Evolutionary conservation across 37 sponge, comb jelly and placozoan species (phyloP).

Genomic region (Halisarca cf. caerulea): DNA sequence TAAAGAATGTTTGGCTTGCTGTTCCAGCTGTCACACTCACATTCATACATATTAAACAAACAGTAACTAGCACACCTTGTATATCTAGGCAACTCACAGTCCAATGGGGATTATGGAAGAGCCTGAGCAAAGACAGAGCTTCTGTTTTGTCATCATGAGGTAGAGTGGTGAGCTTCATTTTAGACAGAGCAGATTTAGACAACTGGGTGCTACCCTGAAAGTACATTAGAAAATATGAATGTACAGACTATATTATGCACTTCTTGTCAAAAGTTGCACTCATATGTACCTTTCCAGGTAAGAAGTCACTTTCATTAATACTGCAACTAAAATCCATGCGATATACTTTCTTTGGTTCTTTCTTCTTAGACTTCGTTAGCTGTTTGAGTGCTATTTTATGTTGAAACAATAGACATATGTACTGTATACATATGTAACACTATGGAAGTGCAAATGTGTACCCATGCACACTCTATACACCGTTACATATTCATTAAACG

Average conservation of each 20-base stretch:
- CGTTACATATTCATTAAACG: background rate
- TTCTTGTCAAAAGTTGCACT: background rate
- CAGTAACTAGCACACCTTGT: too few relatives aligned
- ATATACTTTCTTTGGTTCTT: constrained; percentile 3
- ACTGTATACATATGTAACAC: background rate
- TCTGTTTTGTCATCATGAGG: constrained; percentile 48
- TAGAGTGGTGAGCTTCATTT: constrained; percentile 52
- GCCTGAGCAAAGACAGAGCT: constrained; percentile 18
- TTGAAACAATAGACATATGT: background rate
- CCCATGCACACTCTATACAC: background rate
- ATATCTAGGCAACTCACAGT: constrained; percentile 47
- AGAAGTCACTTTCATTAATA: constrained; percentile 22
- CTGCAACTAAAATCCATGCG: constrained; percentile 31
- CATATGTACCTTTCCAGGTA: constrained; percentile 46
- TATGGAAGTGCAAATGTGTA: background rate
- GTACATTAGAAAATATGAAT: too few relatives aligned
- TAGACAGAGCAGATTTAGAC: constrained; percentile 31
- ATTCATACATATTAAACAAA: too few relatives aligned
- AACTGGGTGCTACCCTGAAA: constrained; percentile 25
- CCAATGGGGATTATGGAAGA: constrained; percentile 61
- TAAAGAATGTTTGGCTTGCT: too few relatives aligned
- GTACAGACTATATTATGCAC: constrained; percentile 26
- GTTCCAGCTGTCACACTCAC: too few relatives aligned
- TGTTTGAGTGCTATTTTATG: background rate
- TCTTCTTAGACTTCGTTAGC: constrained; percentile 32